A percentile compares a stretch with the other conserved stretches of the same genome.
These are phyloP conservation scores for Mythimna loreyi DNA, from an alignment of 2,888 invertebrate species.

Conservation along the genomic window DNA sequence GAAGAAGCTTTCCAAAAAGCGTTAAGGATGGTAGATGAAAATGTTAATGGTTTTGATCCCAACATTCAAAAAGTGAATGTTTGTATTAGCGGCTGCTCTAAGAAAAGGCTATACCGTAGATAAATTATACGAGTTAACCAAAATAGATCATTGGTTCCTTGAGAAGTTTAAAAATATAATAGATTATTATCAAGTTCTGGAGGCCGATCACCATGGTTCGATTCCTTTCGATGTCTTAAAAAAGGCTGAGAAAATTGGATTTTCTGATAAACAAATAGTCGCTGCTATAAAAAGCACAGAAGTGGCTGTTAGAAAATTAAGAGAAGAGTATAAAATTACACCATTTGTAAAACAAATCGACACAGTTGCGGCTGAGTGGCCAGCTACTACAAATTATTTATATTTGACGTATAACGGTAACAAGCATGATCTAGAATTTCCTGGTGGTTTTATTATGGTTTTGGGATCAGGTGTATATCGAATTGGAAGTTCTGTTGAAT, in stretches of 20 bases:
- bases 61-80: conserved; percentile 96
- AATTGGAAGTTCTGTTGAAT: conserved; percentile 99
- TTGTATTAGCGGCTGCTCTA: conserved; percentile 98
- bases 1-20: conserved; percentile 99
- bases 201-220: conserved; percentile 91
- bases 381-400: conserved; percentile 99
- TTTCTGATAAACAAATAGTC: conserved; percentile 99
- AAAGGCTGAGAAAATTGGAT: conserved; percentile 97
- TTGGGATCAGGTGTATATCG: conserved; percentile 99
- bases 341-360: conserved; percentile 99
- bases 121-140: conserved; percentile 97
- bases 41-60: conserved; percentile 98
- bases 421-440: conserved; percentile 95
- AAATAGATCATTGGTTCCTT: conserved; percentile 99
- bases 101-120: conserved; percentile 95
- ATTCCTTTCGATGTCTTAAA: conserved; percentile 92
- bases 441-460: conserved; percentile 96
- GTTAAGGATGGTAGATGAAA: conserved; percentile 99
- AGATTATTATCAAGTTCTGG: conserved; percentile 92
- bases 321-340: conserved; percentile 94
- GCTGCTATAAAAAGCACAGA: conserved; percentile 96
- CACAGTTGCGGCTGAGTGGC: conserved; percentile 99
- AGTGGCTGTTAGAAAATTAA: conserved; percentile 94
- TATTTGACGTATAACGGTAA: conserved; percentile 98
- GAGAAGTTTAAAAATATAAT: conserved; percentile 98